phyloP scores from a whole-genome alignment of 2,888 invertebrate species.

The Nycteola revayana region DNA sequence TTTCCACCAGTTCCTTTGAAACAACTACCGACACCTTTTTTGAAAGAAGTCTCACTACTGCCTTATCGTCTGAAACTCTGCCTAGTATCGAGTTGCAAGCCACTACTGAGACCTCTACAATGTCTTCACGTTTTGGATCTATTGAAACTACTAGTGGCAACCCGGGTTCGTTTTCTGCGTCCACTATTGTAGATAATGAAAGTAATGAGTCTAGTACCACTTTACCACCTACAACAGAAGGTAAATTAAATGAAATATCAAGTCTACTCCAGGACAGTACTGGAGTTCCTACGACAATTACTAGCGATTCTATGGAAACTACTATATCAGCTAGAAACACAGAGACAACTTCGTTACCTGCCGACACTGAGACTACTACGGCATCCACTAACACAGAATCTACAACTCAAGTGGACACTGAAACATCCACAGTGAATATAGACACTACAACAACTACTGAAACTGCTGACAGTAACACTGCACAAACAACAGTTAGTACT shows the following conservation, averaged over 20 bases:
- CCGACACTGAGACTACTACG: conserved; percentile 39
- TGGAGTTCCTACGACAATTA: conserved; percentile 10
- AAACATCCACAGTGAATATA: conserved; percentile 35
- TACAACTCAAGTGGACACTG: conserved; percentile 39
- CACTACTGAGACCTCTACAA: conserved; percentile 18
- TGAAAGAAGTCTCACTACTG: conserved; percentile 28
- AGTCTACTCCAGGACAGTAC: conserved; percentile 24
- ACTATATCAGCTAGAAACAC: conserved; percentile 37
- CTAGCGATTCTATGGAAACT: conserved; percentile 28
- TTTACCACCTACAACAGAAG: conserved; percentile 29
- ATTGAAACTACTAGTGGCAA: conserved; percentile 20
- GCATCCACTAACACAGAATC: conserved; percentile 38
- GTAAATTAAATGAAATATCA: conserved; percentile 18
- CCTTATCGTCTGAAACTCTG: conserved; percentile 17
- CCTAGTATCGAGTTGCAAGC: conserved; percentile 11
- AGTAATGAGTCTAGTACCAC: conserved; percentile 29
- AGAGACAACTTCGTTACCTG: conserved; percentile 43
- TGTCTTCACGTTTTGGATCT: conserved; percentile 18
- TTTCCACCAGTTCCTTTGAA: conserved; percentile 30
- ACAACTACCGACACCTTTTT: conserved; percentile 28
- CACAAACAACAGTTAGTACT: conserved; percentile 46
- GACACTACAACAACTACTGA: conserved; percentile 35
- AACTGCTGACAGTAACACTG: conserved; percentile 35
- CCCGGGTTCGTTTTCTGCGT: conserved; percentile 19
- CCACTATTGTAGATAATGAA: conserved; percentile 13